A percentile compares a stretch with the other conserved stretches of the same genome.
Evolutionary conservation across 2,797 vertebrate species (phyloP).

Genomic region (Pantherophis alleghaniensis): DNA sequence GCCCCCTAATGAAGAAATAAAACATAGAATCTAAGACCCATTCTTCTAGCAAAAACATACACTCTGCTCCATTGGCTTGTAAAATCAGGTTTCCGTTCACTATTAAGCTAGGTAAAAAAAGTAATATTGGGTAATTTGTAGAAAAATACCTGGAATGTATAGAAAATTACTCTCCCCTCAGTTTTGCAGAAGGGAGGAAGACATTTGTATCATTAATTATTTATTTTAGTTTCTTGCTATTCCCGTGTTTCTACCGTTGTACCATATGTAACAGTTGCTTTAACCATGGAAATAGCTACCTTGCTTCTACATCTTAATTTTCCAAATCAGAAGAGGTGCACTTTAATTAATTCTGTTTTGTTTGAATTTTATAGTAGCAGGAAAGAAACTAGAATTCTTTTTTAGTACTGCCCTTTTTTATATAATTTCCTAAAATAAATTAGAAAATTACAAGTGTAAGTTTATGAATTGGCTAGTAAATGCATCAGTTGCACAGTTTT

Average conservation of each 20-base stretch:
- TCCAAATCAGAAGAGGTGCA: slow-evolving; percentile 26
- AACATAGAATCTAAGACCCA: slow-evolving; percentile 75
- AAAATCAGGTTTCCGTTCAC: slow-evolving; percentile 80
- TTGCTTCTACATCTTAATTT: slow-evolving; percentile 24
- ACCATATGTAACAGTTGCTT: slow-evolving; percentile 55
- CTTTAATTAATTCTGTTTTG: slow-evolving; percentile 44
- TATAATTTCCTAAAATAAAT: neutral
- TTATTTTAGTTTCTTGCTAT: slow-evolving; percentile 47
- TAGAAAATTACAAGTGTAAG: slow-evolving; percentile 37
- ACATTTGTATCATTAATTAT: slow-evolving; percentile 46
- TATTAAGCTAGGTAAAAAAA: slow-evolving; percentile 72
- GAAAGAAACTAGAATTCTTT: slow-evolving; percentile 41
- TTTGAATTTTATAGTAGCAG: slow-evolving; percentile 32
- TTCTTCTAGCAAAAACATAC: slow-evolving; percentile 74
- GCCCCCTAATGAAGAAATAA: slow-evolving; percentile 87
- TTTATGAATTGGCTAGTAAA: slow-evolving; percentile 16
- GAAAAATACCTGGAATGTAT: slow-evolving; percentile 63
- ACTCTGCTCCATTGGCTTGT: slow-evolving; percentile 78
- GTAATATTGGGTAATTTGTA: slow-evolving; percentile 63
- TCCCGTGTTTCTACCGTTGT: slow-evolving; percentile 46
- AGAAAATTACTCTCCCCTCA: slow-evolving; percentile 54
- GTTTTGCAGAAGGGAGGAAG: neutral
- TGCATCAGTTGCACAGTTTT: neutral
- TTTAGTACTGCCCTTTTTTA: slow-evolving; percentile 23
- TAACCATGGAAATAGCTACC: slow-evolving; percentile 43